Percentiles rank a stretch among this genome's conserved stretches.
phyloP scores from a whole-genome alignment of 2,797 vertebrate genomes.

The Cryptoprocta ferox region DNA sequence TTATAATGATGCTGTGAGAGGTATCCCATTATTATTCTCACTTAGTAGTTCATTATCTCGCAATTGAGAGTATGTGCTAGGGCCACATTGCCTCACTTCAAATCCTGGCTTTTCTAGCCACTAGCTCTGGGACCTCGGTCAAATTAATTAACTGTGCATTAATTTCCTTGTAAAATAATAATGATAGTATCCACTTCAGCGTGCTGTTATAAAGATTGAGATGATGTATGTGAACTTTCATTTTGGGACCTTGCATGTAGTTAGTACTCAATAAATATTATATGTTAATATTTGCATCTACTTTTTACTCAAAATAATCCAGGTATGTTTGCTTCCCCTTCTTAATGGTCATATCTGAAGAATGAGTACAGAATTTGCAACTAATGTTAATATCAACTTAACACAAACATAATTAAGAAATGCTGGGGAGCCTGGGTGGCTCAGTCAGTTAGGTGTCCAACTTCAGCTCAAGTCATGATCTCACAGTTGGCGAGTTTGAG shows the following conservation, averaged over 20 bases:
- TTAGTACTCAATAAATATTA: background rate
- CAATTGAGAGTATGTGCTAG: background rate
- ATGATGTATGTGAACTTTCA: background rate
- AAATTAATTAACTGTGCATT: background rate
- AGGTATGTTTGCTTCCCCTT: background rate
- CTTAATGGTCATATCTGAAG: background rate
- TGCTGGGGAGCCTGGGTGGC: background rate
- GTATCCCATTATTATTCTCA: background rate
- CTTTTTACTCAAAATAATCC: background rate
- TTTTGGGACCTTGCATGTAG: background rate
- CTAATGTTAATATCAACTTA: background rate
- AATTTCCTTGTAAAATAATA: background rate
- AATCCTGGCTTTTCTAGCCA: background rate
- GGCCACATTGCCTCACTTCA: background rate
- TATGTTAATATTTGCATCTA: background rate
- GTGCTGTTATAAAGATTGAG: background rate
- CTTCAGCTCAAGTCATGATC: background rate
- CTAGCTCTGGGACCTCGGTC: background rate
- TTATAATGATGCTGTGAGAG: background rate
- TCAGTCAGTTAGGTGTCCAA: background rate
- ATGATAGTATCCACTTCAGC: background rate
- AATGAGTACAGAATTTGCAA: slow-evolving; percentile 7
- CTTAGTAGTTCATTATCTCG: background rate
- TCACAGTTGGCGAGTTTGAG: background rate
- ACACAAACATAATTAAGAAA: background rate